Base-by-base conservation (phyloP, 2,797 vertebrate species). In the Xiphophorus birchmanni region DNA sequence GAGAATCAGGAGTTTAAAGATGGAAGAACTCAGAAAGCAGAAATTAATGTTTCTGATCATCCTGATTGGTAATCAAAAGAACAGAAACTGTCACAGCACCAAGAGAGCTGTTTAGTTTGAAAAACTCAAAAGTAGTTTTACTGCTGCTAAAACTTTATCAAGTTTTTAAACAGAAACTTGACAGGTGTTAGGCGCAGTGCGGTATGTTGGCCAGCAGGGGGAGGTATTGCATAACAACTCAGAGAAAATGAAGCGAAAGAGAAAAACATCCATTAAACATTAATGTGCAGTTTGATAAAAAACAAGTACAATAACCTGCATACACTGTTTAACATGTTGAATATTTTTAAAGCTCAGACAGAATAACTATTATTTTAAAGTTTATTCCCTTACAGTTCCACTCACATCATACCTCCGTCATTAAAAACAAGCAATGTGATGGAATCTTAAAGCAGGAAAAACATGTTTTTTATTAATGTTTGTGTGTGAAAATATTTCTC, bases 401-500 rank as follows among this genome's bases (percentile, higher is more conserved):
- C 8, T 44, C 42, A 44, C 9, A 44, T 44, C 9, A 10, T 44
- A 1, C 42, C 42, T 10, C 37, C 4, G 35, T 37, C 35, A 37
- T 37, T 37, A 37, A 3, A 37, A 37, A 37, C 35, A 54, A 37
- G 1, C 37, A 17, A 42, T n/a, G 40, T 77, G 71, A 26, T 71
- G 75, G 50, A 73, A 63, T 18, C 73, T 6, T 0, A 42, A 40
- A 35, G 37, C 17, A 21, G n/a, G 5, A 5, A 11, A 2, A 44
- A 15, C 1, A 73, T 69, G 69, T 23, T 8, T 69, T 54, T 18
- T 54, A 65, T 26, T 21, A 0, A 0, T 29, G 56, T 40, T 8
- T 65, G 37, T 77, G 10, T 75, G 37, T 77, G 87, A 81, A 40
- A 74, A 72, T 73, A 80, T 23, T 32, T 80, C 71, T 76, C 75